Conservation (phyloP, 53 echinoderm and acorn worm genomes). For the Crossaster papposus region DNA sequence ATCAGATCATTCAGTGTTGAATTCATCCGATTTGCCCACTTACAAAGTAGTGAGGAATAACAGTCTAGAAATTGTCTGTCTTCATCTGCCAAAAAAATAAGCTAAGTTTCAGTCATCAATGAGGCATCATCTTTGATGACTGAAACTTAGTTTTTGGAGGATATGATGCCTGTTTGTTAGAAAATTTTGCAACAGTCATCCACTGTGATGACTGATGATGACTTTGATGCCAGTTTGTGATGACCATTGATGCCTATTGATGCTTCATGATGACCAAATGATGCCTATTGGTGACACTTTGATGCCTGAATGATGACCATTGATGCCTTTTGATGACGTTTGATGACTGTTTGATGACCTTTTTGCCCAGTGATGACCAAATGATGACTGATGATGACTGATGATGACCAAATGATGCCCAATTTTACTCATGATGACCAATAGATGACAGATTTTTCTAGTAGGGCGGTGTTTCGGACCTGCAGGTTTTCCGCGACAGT, state of each 20-base stretch:
- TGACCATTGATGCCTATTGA: conserved; percentile 5
- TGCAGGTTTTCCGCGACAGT: too few relatives aligned
- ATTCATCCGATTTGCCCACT: too few relatives aligned
- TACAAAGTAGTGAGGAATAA: too few relatives aligned
- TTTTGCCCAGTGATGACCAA: conserved; percentile 8
- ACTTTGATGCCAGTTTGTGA: background rate
- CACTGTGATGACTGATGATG: background rate
- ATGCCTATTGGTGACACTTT: background rate
- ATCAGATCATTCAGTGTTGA: too few relatives aligned
- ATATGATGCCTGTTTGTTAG: background rate
- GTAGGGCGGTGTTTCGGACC: too few relatives aligned
- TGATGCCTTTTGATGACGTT: conserved; percentile 15
- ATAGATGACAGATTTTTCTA: too few relatives aligned
- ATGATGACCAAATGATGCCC: too few relatives aligned
- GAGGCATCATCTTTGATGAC: conserved; percentile 15
- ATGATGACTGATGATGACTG: conserved; percentile 24
- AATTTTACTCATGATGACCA: background rate
- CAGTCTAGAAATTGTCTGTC: too few relatives aligned
- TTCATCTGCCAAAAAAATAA: too few relatives aligned
- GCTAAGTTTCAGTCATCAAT: conserved; percentile 13
- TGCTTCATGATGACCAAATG: background rate
- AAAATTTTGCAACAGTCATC: conserved; percentile 18
- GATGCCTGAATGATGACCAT: too few relatives aligned
- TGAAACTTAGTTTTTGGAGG: conserved; percentile 19
- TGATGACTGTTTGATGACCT: background rate